These are phyloP conservation scores for Trachythela sp. DNA, from an alignment of 64 coral and sea anemone species.

Conservation along the genomic window DNA sequence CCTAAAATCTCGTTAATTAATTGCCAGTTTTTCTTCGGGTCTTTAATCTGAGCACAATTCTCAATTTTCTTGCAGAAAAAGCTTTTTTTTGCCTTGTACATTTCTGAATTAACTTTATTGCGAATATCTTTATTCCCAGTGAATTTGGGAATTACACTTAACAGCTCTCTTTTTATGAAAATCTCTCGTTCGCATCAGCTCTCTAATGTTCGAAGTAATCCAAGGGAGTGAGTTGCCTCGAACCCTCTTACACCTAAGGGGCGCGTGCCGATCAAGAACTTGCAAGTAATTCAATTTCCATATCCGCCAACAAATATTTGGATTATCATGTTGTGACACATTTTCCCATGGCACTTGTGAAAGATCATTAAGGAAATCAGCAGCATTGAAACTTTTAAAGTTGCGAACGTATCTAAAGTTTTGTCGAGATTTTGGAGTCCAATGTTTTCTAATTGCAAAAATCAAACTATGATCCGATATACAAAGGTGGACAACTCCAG, in stretches of 20 bases:
- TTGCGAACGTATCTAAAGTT: background rate
- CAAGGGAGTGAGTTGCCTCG: too few relatives aligned
- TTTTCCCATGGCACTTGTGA: background rate
- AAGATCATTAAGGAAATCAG: background rate
- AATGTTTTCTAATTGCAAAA: background rate
- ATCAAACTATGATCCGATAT: conserved; percentile 33
- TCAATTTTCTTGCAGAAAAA: background rate
- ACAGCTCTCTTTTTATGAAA: background rate
- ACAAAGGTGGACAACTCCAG: background rate
- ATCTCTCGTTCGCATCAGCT: background rate
- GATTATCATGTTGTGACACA: background rate
- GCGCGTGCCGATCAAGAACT: background rate
- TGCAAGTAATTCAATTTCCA: background rate
- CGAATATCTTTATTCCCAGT: background rate
- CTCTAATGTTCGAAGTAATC: background rate
- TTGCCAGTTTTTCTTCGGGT: background rate
- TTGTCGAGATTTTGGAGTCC: background rate
- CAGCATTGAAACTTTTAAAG: background rate
- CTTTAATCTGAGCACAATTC: background rate
- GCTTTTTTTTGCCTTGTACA: background rate
- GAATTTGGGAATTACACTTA: background rate
- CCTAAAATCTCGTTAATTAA: background rate
- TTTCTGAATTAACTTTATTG: background rate
- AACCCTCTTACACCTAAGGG: background rate
- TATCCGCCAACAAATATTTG: background rate